Percentiles rank a stretch among this genome's conserved stretches.
Evolutionary conservation across 1,140 invertebrate genomes (phyloP).

Genomic region (Glossosoma conforme): DNA sequence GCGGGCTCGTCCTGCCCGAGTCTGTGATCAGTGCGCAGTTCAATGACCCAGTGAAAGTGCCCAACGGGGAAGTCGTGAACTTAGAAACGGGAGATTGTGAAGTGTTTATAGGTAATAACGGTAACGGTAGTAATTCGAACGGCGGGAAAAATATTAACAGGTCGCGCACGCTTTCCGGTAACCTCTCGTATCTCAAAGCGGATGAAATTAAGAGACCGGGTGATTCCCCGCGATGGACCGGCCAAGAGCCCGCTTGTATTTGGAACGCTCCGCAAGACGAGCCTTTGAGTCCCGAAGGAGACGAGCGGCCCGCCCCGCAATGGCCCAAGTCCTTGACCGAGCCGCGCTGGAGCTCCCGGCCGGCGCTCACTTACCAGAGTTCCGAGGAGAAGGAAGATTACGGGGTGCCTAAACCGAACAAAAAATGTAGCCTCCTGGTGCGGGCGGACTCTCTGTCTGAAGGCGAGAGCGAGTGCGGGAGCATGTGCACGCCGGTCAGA

Average conservation of each 20-base stretch:
- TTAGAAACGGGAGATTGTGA: slow-evolving; percentile 25
- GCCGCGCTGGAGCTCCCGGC: slow-evolving; percentile 37
- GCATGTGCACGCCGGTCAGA: slow-evolving; percentile 26
- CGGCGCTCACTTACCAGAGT: slow-evolving; percentile 60
- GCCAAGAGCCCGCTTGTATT: slow-evolving; percentile 25
- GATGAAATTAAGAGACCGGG: slow-evolving; percentile 7
- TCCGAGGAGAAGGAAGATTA: slow-evolving; percentile 66
- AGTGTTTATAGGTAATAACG: slow-evolving; percentile 23
- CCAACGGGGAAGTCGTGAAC: slow-evolving; percentile 25
- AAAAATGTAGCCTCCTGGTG: slow-evolving; percentile 40
- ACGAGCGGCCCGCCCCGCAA: slow-evolving; percentile 9
- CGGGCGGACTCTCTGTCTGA: slow-evolving; percentile 46
- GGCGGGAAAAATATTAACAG: background rate
- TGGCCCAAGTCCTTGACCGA: slow-evolving; percentile 25
- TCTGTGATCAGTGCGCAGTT: slow-evolving; percentile 36
- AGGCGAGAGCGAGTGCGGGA: slow-evolving; percentile 41
- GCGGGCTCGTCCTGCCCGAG: slow-evolving; percentile 41
- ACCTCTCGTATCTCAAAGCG: background rate
- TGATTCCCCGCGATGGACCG: slow-evolving; percentile 16
- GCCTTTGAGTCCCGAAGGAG: slow-evolving; percentile 46
- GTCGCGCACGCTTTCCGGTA: slow-evolving; percentile 11
- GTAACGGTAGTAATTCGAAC: background rate
- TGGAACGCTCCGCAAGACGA: slow-evolving; percentile 44
- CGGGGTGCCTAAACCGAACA: slow-evolving; percentile 23
- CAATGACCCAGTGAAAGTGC: slow-evolving; percentile 40